Conservation (phyloP, 2,888 invertebrate genomes). For the Clunio marinus region DNA sequence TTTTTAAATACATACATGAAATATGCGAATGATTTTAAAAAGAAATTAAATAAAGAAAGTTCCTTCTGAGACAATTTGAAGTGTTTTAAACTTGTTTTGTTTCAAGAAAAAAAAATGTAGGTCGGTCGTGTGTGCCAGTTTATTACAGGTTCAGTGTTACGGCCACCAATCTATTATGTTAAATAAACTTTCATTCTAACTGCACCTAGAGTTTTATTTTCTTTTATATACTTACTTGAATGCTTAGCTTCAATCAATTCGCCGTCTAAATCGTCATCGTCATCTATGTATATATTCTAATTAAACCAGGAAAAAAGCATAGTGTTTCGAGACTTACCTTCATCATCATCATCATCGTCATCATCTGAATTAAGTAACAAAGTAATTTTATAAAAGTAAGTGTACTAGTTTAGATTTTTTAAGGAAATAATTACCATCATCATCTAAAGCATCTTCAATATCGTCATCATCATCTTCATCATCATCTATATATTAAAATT, state of each 20-base stretch:
- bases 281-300: slow-evolving; percentile 53
- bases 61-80: no score
- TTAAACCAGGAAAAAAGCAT: not conserved
- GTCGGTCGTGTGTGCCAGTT: slow-evolving; percentile 32
- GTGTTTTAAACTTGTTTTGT: slow-evolving; percentile 27
- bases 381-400: no score
- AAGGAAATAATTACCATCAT: slow-evolving; percentile 46
- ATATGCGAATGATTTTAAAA: no score
- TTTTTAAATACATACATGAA: no score
- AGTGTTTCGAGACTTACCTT: slow-evolving; percentile 24
- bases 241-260: slow-evolving; percentile 62
- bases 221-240: slow-evolving; percentile 90
- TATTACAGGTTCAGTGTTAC: not conserved
- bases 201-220: no score
- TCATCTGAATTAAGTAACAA: slow-evolving; percentile 1
- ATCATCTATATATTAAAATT: no score
- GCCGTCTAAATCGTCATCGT: slow-evolving; percentile 61
- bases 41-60: no score
- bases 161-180: no score
- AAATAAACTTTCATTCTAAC: no score
- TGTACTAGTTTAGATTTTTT: no score
- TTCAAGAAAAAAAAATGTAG: slow-evolving; percentile 9
- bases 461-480: slow-evolving; percentile 58
- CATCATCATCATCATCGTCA: slow-evolving; percentile 22
- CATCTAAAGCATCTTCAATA: slow-evolving; percentile 62